Percentiles rank a stretch among this genome's conserved stretches.
Evolutionary conservation across 2,797 vertebrate species (phyloP).

Genomic region (Phrynocephalus guinanensis): DNA sequence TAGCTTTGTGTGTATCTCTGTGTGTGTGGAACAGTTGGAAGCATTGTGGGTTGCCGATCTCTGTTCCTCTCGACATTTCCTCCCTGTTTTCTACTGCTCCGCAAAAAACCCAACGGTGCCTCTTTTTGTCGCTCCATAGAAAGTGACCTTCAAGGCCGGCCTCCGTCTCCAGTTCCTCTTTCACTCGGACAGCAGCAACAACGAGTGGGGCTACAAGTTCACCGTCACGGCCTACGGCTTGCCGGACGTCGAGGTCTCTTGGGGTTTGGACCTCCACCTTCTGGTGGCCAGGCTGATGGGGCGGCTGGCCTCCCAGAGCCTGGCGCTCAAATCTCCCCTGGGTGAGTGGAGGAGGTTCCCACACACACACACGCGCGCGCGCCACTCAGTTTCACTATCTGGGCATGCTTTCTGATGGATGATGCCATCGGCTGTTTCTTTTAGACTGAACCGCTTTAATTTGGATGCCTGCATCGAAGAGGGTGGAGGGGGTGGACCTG

Average conservation of each 20-base stretch:
- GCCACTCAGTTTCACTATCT: too few relatives aligned
- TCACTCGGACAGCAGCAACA: conserved; percentile 97
- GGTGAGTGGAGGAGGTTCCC: conserved; percentile 79
- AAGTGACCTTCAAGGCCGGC: conserved; percentile 95
- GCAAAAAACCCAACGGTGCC: conserved; percentile 45
- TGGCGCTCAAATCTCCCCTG: conserved; percentile 87
- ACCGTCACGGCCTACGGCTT: conserved; percentile 91
- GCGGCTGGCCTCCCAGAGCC: conserved; percentile 93
- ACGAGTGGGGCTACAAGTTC: conserved; percentile 99
- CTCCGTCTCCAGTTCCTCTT: conserved; percentile 98
- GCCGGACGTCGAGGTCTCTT: conserved; percentile 92
- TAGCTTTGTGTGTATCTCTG: too few relatives aligned
- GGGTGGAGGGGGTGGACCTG: too few relatives aligned
- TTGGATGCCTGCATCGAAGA: too few relatives aligned
- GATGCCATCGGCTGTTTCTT: too few relatives aligned
- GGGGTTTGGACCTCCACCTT: conserved; percentile 95
- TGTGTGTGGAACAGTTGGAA: neutral
- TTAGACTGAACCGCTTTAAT: too few relatives aligned
- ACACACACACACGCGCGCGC: too few relatives aligned
- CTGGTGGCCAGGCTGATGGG: conserved; percentile 96
- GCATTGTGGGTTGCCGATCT: neutral
- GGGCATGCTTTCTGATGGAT: too few relatives aligned
- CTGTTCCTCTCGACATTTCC: conserved; percentile 56
- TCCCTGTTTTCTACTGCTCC: conserved; percentile 63
- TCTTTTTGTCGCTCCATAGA: conserved; percentile 83